Evolutionary conservation across 2,797 vertebrate species (phyloP).

Genomic region (Fistularia tabacaria): DNA sequence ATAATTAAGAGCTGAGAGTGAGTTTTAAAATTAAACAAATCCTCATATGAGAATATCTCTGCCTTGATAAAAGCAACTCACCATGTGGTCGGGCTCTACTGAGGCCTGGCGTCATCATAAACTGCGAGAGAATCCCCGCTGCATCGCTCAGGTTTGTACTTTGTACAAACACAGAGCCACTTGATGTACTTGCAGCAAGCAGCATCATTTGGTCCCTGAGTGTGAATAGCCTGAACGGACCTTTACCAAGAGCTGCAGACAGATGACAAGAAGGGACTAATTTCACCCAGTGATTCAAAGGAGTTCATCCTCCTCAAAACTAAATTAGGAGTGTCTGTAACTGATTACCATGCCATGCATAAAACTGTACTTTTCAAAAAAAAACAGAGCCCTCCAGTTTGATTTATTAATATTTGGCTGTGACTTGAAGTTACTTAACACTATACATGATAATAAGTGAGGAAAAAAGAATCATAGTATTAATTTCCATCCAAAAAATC

Average conservation of each 20-base stretch:
- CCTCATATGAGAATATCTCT: not conserved
- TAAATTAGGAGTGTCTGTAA: too few relatives aligned
- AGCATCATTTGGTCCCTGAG: slow-evolving; percentile 69
- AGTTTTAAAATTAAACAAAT: not conserved
- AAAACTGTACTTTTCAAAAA: too few relatives aligned
- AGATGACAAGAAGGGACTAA: not conserved
- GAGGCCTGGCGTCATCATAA: slow-evolving; percentile 92
- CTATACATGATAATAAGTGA: too few relatives aligned
- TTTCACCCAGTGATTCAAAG: too few relatives aligned
- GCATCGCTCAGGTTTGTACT: slow-evolving; percentile 47
- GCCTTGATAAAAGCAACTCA: slow-evolving; percentile 52
- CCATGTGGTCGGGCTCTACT: slow-evolving; percentile 85
- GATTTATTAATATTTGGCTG: too few relatives aligned
- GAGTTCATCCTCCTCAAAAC: too few relatives aligned
- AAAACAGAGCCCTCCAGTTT: too few relatives aligned
- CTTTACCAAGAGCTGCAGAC: slow-evolving; percentile 87
- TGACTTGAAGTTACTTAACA: too few relatives aligned
- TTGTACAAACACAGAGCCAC: slow-evolving; percentile 70
- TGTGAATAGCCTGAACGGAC: slow-evolving; percentile 84
- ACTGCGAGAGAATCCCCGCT: slow-evolving; percentile 70
- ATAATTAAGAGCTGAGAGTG: not conserved
- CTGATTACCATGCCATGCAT: too few relatives aligned
- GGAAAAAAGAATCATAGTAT: too few relatives aligned
- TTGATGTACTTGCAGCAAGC: slow-evolving; percentile 69
- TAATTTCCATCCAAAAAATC: too few relatives aligned